Conservation (phyloP, 2,113 vertebrate species). For the Gasterosteus aculeatus region DNA sequence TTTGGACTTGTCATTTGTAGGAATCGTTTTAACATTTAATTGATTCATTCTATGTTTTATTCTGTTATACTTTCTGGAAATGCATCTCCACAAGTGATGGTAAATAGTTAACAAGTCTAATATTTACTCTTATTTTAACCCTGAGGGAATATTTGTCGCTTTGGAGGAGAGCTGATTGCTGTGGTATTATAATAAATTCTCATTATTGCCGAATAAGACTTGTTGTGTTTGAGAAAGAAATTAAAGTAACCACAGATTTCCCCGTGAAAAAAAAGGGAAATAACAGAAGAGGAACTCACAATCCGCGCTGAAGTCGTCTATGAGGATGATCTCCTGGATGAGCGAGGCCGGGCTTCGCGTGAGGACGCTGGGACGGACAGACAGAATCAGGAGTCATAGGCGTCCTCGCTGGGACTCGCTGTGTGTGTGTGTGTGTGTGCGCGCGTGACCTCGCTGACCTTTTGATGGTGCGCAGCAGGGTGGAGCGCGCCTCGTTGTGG, state of each 20-base stretch:
- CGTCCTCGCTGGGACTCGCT: too few relatives aligned
- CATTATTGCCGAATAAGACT: too few relatives aligned
- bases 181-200: too few relatives aligned
- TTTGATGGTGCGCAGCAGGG: constrained; percentile 92
- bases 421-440: too few relatives aligned
- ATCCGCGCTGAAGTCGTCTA: constrained; percentile 97
- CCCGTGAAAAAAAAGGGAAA: not conserved
- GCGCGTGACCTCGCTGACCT: constrained; percentile 79
- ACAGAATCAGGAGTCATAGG: not conserved
- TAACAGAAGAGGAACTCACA: constrained; percentile 83
- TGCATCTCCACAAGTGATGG: not conserved
- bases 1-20: too few relatives aligned
- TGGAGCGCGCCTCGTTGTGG: constrained; percentile 96
- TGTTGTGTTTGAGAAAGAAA: too few relatives aligned
- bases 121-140: not conserved
- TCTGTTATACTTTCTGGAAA: not conserved
- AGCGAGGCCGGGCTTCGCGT: constrained; percentile 89
- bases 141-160: not conserved
- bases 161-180: not conserved
- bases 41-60: not conserved
- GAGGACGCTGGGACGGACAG: constrained; percentile 83
- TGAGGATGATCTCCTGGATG: constrained; percentile 96
- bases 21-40: not conserved
- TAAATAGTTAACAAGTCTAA: not conserved
- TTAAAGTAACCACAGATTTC: not conserved